Base-by-base conservation (phyloP, 2,888 invertebrate species). In the Dioctria linearis region DNA sequence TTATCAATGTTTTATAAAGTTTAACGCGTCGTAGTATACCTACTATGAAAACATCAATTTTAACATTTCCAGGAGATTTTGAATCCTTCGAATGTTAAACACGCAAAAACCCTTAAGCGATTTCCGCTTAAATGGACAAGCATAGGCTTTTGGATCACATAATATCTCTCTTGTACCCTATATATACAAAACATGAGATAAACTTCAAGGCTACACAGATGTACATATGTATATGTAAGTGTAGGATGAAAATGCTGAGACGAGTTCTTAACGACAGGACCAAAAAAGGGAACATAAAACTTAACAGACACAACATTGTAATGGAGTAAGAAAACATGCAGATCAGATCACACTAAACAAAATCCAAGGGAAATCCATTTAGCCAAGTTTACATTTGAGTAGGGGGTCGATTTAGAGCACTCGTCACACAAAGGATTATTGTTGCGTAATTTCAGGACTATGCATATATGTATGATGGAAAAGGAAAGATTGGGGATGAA, bases 301-400 rank as follows among this genome's bases (percentile, higher is more conserved):
- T 73, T 73, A 73, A 73, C 57, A 73, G 73, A 73, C 73, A 73
- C 59, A 59, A 42, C 42, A n/a, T 42, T 73, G 73, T 73, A 73
- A 73, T 73, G 73, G 73, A 73, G 73, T 73, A 57, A 57, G 73
- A 59, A 57, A 73, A 73, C 73, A 25, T 25, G 25, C 25, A 57
- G 57, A 73, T 73, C 73, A 13, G 73, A 73, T 73, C 73, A 42
- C 40, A 54, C 42, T 4, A 40, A n/a, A 73, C 73, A 66, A 73
- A 73, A 73, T 73, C 73, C 73, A 42, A 73, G 57, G 40, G 13
- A 42, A 73, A 73, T 73, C 73, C 73, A 73, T 73, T 73, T 73
- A 73, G 73, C 57, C 40, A 73, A 73, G 73, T 73, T 73, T 73
- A 73, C 73, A 73, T 73, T 73, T 40, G 59, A 42, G 42, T 8